Base-by-base conservation (phyloP, 2,113 vertebrate genomes). In the Daboia siamensis region DNA sequence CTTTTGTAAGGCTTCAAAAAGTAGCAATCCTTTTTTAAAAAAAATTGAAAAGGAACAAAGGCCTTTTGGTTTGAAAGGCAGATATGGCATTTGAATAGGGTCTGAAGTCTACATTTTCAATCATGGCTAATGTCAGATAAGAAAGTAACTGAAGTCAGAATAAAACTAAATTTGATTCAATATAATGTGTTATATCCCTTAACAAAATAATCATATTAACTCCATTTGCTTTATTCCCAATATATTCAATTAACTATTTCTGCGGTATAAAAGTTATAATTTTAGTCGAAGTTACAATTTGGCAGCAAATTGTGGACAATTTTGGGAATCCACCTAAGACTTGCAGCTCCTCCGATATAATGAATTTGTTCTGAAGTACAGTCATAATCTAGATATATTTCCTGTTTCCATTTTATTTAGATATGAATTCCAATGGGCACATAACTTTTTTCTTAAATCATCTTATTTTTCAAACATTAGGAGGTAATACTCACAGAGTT, bases 401-500 rank as follows among this genome's bases (percentile, higher is more conserved):
- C 33, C 17, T 26, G 26, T 5, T 48, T 23, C 86, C 8, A 21
- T 52, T 88, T 92, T 3, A 54, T 39, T 44, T 87, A 74, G 55
- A 33, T 33, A 87, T 52, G 8, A 74, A n/a, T 55, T 88, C 86
- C 12, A 46, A 51, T 13, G 59, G 52, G 12, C n/a, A 74, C 57
- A 3, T 69, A 11, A 21, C 15, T 3, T 5, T 89, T 13, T 54
- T 87, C 56, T 59, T 85, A 51, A 69, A 69, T 2, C 0, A 84
- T 5, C 52, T 51, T 74, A 44, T 55, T 26, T 29, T 59, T 46
- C 56, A 56, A 86, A 86, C 33, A 21, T 57, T 21, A 1, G 59
- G 20, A 92, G 6, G 84, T 26, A 86, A 44, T 92, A 92, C 92
- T 92, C 74, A 92, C 92, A 4, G 54, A 64, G 46, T 59, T 33